Evolutionary conservation across 2,113 vertebrate species (phyloP).

Genomic region (Dicentrarchus labrax): DNA sequence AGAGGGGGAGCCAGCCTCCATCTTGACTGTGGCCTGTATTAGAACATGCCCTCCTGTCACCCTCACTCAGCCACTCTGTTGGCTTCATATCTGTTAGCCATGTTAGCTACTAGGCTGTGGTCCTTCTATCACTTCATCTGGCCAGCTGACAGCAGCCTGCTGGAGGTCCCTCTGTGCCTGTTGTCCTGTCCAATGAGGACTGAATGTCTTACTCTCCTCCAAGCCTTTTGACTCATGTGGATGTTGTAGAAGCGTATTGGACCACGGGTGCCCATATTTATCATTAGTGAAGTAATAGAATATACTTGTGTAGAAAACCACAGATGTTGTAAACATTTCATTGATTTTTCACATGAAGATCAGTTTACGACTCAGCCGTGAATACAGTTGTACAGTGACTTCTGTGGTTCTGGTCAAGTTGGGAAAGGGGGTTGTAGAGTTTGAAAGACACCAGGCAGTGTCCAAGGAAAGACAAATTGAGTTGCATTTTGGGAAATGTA

Average conservation of each 20-base stretch:
- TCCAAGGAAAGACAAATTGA: no score
- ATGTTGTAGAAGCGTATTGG: background rate
- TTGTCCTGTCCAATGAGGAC: slow-evolving; percentile 53
- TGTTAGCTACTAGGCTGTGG: slow-evolving; percentile 52
- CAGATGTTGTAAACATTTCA: background rate
- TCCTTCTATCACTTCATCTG: slow-evolving; percentile 67
- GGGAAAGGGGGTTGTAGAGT: background rate
- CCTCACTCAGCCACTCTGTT: slow-evolving; percentile 61
- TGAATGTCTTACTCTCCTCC: slow-evolving; percentile 59
- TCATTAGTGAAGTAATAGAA: slow-evolving; percentile 4
- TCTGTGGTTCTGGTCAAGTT: background rate
- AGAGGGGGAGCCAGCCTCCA: slow-evolving; percentile 54
- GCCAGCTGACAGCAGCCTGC: slow-evolving; percentile 62
- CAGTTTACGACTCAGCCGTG: background rate
- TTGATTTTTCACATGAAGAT: background rate
- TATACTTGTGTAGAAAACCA: background rate
- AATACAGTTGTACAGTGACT: background rate
- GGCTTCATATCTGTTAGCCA: slow-evolving; percentile 67
- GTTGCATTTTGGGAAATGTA: background rate
- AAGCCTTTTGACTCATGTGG: slow-evolving; percentile 21
- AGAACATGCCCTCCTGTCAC: slow-evolving; percentile 69
- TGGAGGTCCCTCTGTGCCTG: slow-evolving; percentile 60
- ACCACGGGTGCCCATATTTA: background rate
- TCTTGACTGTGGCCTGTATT: slow-evolving; percentile 71
- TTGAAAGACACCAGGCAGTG: background rate